Conservation (phyloP, 2,888 invertebrate genomes). For the Bombylius major region DNA sequence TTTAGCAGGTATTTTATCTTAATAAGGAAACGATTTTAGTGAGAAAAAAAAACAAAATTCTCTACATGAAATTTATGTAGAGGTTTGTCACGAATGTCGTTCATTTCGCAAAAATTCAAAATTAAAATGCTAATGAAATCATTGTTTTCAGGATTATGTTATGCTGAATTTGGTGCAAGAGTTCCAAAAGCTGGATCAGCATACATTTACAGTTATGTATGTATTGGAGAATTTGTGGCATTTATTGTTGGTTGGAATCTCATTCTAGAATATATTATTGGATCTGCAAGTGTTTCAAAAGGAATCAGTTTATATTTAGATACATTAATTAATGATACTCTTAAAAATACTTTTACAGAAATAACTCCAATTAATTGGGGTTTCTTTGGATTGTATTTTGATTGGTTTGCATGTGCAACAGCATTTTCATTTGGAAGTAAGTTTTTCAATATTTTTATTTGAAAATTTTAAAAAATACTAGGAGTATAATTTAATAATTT, state of each 20-base stretch:
- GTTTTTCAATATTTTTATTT: constrained; percentile 11
- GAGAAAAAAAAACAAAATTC: neutral
- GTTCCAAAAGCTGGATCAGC: constrained; percentile 85
- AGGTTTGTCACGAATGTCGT: no score
- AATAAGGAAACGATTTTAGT: neutral
- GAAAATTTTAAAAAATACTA: neutral
- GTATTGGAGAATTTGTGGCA: constrained; percentile 74
- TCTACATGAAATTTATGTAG: neutral
- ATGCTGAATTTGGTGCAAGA: constrained; percentile 66
- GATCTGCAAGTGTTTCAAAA: constrained; percentile 56
- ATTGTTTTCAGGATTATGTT: constrained; percentile 55
- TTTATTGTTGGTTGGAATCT: constrained; percentile 88
- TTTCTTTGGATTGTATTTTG: constrained; percentile 54
- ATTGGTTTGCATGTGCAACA: constrained; percentile 56
- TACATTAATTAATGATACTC: constrained; percentile 46
- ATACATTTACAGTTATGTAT: constrained; percentile 70
- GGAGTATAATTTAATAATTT: neutral
- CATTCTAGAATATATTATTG: constrained; percentile 71
- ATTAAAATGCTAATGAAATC: neutral
- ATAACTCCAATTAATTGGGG: constrained; percentile 46
- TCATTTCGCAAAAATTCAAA: no score
- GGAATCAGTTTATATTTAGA: constrained; percentile 67
- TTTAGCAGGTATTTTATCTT: constrained; percentile 53
- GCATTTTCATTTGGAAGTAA: constrained; percentile 55
- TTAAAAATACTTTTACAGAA: constrained; percentile 48